Evolutionary conservation across 2,113 vertebrate species (phyloP), one percentile per base, ranked within the genome.

Genomic region (Cyrtonyx montezumae): DNA sequence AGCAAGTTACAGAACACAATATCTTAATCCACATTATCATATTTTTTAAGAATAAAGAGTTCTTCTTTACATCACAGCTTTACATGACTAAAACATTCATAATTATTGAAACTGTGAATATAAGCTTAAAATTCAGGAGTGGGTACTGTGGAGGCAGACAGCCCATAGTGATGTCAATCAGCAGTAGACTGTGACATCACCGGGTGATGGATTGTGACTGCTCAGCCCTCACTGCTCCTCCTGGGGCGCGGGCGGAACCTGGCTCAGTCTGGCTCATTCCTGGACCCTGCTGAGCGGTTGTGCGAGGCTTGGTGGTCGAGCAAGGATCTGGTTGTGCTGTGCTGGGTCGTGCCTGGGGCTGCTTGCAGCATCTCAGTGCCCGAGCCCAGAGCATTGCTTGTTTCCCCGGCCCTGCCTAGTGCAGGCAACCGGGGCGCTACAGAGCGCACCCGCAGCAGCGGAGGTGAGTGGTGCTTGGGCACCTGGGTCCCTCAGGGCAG

Each of bases 11-110:
- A 28, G 8, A 28, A 3, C 8, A 53, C 2, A 8, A 8, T 42
- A 65, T 37, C 5, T 20, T 42, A 65, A 59, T 34, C 9, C 9
- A 11, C 9, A 14, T 16, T 32, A 76, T 46, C 13, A 5, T 63
- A 11, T 30, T 84, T 59, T 59, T 51, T 26, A 14, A 25, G 59
- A 76, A 76, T 2, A 20, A 30, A 77, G 25, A 6, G 9, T 2
- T 0, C 0, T 8, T n/a, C 9, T 59, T 79, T 49, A 53, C 11
- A 5, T 37, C 8, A 36, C 14, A 61, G 11, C 19, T 8, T 13
- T 36, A 5, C 8, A 12, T 21, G 8, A 3, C 5, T 63, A 71
- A 62, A 58, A 34, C 59, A 28, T 42, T 4, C 53, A 59, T 66
- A 67, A 2, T 36, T 4, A 23, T 6, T 46, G 13, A 61, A 65